Percentiles rank a stretch among this genome's conserved stretches.
These are phyloP conservation scores for Seriola quinqueradiata DNA, from an alignment of 2,113 vertebrate species.

Conservation along the genomic window DNA sequence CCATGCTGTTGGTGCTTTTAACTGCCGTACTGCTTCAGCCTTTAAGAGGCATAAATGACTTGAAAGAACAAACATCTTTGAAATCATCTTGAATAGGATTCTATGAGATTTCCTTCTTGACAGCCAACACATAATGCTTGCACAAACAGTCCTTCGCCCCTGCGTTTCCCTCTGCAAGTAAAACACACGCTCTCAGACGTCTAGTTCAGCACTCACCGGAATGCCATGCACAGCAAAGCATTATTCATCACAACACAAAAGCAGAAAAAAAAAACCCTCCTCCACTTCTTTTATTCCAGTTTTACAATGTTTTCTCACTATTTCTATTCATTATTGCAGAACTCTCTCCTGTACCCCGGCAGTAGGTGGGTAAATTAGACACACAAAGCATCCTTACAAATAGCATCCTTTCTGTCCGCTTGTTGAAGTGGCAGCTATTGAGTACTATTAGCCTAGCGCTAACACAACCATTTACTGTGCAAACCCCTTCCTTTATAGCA, in stretches of 20 bases:
- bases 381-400: constrained; percentile 26
- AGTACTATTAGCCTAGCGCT: constrained; percentile 26
- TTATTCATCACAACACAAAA: constrained; percentile 36
- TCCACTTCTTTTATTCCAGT: constrained; percentile 25
- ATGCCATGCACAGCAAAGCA: constrained; percentile 19
- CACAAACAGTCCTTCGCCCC: constrained; percentile 34
- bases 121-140: constrained; percentile 22
- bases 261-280: not conserved
- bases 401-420: constrained; percentile 24
- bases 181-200: constrained; percentile 29
- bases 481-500: constrained; percentile 21
- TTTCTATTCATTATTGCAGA: constrained; percentile 39
- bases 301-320: constrained; percentile 43
- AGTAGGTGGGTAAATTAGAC: constrained; percentile 43
- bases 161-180: constrained; percentile 12
- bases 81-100: constrained; percentile 35
- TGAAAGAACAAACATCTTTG: constrained; percentile 44
- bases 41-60: constrained; percentile 34
- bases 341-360: not conserved
- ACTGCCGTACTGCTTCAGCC: not conserved
- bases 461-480: constrained; percentile 39
- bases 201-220: constrained; percentile 10
- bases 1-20: constrained; percentile 26
- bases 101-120: constrained; percentile 44
- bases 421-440: constrained; percentile 44